Percentiles rank a stretch among this genome's conserved stretches.
These are phyloP conservation scores for Ferrisia virgata DNA, from an alignment of 2,888 invertebrate species.

Conservation along the genomic window DNA sequence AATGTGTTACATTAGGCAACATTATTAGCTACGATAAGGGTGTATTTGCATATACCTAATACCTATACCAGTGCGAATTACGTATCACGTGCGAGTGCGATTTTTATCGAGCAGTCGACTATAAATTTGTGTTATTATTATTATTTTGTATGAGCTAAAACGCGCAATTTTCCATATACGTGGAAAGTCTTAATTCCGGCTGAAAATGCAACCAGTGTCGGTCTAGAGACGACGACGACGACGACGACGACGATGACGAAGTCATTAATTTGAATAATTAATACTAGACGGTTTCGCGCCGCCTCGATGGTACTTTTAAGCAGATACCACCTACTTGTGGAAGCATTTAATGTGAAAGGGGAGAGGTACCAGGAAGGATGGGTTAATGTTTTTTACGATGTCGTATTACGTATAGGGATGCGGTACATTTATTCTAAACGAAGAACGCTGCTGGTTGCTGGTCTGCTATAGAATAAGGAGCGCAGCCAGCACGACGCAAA, in stretches of 20 bases:
- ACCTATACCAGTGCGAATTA: too few relatives aligned
- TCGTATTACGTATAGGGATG: not conserved
- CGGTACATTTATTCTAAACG: not conserved
- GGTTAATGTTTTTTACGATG: conserved; percentile 34
- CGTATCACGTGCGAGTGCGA: too few relatives aligned
- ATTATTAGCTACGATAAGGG: not conserved
- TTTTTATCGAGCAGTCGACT: too few relatives aligned
- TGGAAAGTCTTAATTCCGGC: not conserved
- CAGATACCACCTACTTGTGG: not conserved
- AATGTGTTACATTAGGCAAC: not conserved
- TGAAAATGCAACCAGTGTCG: not conserved
- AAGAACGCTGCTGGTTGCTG: not conserved
- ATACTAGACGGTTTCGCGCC: not conserved
- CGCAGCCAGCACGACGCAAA: not conserved
- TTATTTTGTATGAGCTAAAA: too few relatives aligned
- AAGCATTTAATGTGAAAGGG: not conserved
- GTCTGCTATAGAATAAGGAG: not conserved
- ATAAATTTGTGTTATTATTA: too few relatives aligned
- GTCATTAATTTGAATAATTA: conserved; percentile 31
- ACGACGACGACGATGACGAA: not conserved
- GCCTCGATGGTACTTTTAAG: not conserved
- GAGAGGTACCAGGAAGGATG: not conserved
- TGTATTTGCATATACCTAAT: not conserved
- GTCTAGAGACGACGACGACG: not conserved
- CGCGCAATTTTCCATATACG: too few relatives aligned